phyloP scores from a whole-genome alignment of 2,797 vertebrate species.

The Sebastes nivosus region DNA sequence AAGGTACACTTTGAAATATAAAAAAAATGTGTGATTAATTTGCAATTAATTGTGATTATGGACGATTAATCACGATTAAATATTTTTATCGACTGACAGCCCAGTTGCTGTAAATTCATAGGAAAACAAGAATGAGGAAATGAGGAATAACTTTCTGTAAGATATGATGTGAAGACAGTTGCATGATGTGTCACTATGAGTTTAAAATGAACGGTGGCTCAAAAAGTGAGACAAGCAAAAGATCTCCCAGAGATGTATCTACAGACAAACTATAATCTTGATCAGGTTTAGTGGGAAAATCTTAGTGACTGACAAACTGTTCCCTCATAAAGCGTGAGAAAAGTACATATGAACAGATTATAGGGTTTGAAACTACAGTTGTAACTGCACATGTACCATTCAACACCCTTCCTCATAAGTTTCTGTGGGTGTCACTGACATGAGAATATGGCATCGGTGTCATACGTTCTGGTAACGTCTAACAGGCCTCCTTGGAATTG shows the following conservation, averaged over 20 bases:
- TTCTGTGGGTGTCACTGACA: conserved; percentile 51
- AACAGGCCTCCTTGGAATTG: conserved; percentile 69
- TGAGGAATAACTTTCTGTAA: too few relatives aligned
- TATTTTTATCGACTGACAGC: too few relatives aligned
- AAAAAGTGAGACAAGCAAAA: not conserved
- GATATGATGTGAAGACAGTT: too few relatives aligned
- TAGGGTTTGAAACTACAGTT: conserved; percentile 5
- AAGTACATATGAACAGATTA: not conserved
- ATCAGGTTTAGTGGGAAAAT: not conserved
- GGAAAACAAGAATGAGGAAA: too few relatives aligned
- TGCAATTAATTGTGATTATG: too few relatives aligned
- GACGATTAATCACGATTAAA: too few relatives aligned
- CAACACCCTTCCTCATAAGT: conserved; percentile 17
- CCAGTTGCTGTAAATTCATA: too few relatives aligned
- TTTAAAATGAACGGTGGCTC: not conserved
- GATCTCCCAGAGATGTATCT: not conserved
- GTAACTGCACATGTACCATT: conserved; percentile 17
- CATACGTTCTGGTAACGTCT: conserved; percentile 58
- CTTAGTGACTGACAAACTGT: not conserved
- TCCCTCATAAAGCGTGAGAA: not conserved
- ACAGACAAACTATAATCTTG: not conserved
- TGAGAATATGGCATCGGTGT: conserved; percentile 52
- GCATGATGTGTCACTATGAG: not conserved
- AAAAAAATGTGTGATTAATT: too few relatives aligned
- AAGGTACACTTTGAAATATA: too few relatives aligned